Evolutionary conservation across 30 jellyfish, hydroid and myxozoan species (phyloP).

Genomic region (Mastigias papua): DNA sequence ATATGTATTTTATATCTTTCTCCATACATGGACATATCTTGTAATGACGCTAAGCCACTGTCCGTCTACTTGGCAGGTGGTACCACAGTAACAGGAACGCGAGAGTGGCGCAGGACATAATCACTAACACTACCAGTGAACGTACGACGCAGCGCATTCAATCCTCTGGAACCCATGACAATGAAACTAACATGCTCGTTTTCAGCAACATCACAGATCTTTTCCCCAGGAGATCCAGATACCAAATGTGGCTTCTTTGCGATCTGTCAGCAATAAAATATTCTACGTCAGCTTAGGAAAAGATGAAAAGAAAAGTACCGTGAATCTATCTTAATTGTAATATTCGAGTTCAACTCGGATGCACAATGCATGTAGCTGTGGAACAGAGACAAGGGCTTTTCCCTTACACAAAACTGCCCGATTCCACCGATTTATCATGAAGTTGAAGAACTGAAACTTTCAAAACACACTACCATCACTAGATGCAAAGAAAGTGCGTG

Average conservation of each 20-base stretch:
- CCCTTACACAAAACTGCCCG: no score
- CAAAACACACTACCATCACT: no score
- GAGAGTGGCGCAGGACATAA: constrained; percentile 89
- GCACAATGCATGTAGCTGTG: no score
- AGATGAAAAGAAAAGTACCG: background rate
- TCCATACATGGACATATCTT: background rate
- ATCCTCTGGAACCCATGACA: constrained; percentile 97
- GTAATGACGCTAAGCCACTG: background rate
- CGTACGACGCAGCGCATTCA: constrained; percentile 95
- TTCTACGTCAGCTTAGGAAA: background rate
- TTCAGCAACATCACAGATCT: constrained; percentile 85
- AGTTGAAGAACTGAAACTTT: no score
- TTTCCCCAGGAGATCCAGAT: constrained; percentile 95
- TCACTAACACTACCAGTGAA: constrained; percentile 99
- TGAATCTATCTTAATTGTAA: no score
- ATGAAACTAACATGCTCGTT: constrained; percentile 71
- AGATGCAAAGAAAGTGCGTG: no score
- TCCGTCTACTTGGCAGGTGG: constrained; percentile 71
- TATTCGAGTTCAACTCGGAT: no score
- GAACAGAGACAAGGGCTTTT: no score
- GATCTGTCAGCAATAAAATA: constrained; percentile 40
- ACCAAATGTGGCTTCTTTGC: constrained; percentile 76
- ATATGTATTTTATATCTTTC: background rate
- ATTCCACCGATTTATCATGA: no score
- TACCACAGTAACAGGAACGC: constrained; percentile 85